Evolutionary conservation across 2,888 invertebrate species (phyloP), one percentile per base, ranked within the genome.

Genomic region (Therioaphis trifolii): DNA sequence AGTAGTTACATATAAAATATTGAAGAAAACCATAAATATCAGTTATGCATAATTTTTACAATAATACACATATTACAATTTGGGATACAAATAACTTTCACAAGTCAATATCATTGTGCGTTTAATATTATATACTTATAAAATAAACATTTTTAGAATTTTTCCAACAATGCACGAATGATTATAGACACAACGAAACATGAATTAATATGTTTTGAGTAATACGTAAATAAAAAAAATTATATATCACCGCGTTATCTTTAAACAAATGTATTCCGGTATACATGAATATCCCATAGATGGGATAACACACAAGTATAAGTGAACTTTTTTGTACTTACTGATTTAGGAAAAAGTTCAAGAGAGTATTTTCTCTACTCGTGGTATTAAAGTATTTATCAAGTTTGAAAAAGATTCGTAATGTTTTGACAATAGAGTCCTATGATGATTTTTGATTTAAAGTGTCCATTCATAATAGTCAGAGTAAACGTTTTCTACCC

Each of bases 1-100:
- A 63, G 63, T 58, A 43, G 69, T 14, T 15, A 49, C 0, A n/a
- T 75, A 75, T 4, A 66, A 61, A 76, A 76, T 27, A 27, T 46
- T 2, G 21, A 35, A 52, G 49, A 77, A 35, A 76, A 46, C 7
- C n/a, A 66, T 66, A 49, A 29, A 58, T 76, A 43, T 61, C 14
- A 11, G 3, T 46, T 49, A 77, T 18, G 27, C 27, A 21, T 55
- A 46, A 9, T 55, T 55, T n/a, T n/a, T 35, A 35, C 18, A 61
- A 76, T 3, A 29, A 29, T n/a, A 63, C 14, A 43, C 11, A 29
- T 21, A 58, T 43, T 27, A 29, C 9, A 27, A 18, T 49, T 18
- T 24, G 9, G 27, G 14, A 11, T 27, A 9, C 14, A 24, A 24
- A 4, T 21, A 18, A 55, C 21, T 55, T 14, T 29, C 18, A 72